Evolutionary conservation across 2,888 invertebrate genomes (phyloP).

Genomic region (Sisyra nigra): DNA sequence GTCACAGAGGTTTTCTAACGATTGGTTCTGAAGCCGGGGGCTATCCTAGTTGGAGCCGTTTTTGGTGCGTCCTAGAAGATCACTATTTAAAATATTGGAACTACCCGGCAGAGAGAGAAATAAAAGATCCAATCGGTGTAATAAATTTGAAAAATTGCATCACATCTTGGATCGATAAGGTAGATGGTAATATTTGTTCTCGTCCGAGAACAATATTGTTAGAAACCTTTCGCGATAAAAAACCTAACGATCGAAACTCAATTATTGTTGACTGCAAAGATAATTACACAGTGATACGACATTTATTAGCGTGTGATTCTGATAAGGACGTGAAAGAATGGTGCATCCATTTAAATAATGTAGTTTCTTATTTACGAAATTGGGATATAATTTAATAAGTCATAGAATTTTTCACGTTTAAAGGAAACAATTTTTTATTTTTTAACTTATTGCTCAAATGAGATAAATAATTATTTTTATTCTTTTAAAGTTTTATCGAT

Average conservation of each 20-base stretch:
- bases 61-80: conserved; percentile 34
- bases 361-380: conserved; percentile 1
- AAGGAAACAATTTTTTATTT: too few species aligned
- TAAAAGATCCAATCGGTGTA: conserved; percentile 12
- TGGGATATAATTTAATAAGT: background rate
- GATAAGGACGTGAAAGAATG: background rate
- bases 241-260: background rate
- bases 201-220: background rate
- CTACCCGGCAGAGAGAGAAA: conserved; percentile 28
- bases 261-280: conserved; percentile 1
- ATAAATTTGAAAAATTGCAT: conserved; percentile 4
- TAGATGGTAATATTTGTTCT: background rate
- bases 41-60: conserved; percentile 32
- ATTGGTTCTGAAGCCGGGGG: conserved; percentile 26
- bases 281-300: background rate
- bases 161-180: background rate
- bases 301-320: background rate
- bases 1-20: conserved; percentile 31
- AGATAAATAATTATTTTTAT: too few species aligned
- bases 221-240: background rate
- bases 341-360: conserved; percentile 1
- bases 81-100: conserved; percentile 31
- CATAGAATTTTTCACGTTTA: too few species aligned
- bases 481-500: too few species aligned
- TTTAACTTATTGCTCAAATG: too few species aligned